Evolutionary conservation across 2,113 vertebrate species (phyloP).

Genomic region (Pao palembangensis): DNA sequence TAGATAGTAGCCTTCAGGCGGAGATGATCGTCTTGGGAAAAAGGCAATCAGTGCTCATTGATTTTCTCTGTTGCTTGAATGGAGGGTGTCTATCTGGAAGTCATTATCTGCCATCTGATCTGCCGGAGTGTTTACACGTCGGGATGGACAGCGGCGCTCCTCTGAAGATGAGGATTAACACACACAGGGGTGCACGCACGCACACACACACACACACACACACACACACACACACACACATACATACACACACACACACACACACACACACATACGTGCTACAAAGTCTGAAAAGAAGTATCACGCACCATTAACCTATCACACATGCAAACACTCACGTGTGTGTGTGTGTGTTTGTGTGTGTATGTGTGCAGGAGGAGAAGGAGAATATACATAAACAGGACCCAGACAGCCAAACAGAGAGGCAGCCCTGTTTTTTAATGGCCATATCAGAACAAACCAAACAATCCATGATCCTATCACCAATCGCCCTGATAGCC

Average conservation of each 20-base stretch:
- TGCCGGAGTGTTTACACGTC: constrained; percentile 68
- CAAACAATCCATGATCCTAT: constrained; percentile 70
- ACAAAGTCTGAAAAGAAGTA: neutral
- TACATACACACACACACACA: constrained; percentile 25
- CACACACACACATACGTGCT: neutral
- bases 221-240: constrained; percentile 26
- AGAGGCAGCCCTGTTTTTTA: constrained; percentile 62
- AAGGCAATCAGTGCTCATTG: constrained; percentile 77
- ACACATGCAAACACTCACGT: constrained; percentile 6
- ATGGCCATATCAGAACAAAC: constrained; percentile 40
- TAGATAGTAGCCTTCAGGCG: constrained; percentile 60
- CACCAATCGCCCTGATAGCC: constrained; percentile 59
- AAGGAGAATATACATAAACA: constrained; percentile 57
- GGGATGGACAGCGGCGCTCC: constrained; percentile 62
- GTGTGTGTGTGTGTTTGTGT: neutral
- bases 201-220: constrained; percentile 26
- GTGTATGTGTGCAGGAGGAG: constrained; percentile 27
- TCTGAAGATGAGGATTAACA: constrained; percentile 70
- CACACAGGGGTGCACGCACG: constrained; percentile 26
- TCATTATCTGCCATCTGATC: constrained; percentile 75
- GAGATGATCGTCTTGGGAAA: constrained; percentile 71
- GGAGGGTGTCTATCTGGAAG: constrained; percentile 72
- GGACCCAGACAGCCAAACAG: constrained; percentile 65
- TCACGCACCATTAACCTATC: neutral
- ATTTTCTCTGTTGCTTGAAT: constrained; percentile 73